Evolutionary conservation across 2,888 invertebrate species (phyloP).

Genomic region (Hydropsyche betteni): DNA sequence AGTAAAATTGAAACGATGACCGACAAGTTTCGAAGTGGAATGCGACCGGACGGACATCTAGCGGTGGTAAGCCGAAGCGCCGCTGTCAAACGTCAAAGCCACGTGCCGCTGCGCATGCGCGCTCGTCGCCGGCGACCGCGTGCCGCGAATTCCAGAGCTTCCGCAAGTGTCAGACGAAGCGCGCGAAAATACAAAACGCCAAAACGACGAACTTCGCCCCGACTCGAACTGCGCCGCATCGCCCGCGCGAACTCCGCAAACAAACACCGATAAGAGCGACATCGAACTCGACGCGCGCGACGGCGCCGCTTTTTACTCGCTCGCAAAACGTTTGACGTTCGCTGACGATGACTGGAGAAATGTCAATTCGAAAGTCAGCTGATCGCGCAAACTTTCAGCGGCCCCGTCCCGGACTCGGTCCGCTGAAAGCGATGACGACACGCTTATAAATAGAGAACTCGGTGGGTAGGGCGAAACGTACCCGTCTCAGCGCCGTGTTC

Average conservation of each 20-base stretch:
- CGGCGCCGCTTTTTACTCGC: not conserved
- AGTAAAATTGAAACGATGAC: not conserved
- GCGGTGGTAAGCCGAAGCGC: slow-evolving; percentile 13
- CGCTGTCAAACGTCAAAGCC: slow-evolving; percentile 42
- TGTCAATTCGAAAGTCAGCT: slow-evolving; percentile 10
- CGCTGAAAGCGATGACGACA: slow-evolving; percentile 53
- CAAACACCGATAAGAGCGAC: slow-evolving; percentile 1
- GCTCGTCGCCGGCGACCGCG: not conserved
- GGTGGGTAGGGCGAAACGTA: slow-evolving; percentile 62
- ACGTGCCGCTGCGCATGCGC: slow-evolving; percentile 40
- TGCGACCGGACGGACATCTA: not conserved
- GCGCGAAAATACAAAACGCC: not conserved
- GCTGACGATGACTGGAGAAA: not conserved
- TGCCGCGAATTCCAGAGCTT: not conserved
- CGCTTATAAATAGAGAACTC: slow-evolving; percentile 65
- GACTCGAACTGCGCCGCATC: not conserved
- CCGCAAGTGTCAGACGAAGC: not conserved
- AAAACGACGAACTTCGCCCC: not conserved
- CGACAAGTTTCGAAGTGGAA: slow-evolving; percentile 2
- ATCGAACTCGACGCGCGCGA: not conserved
- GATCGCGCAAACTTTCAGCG: not conserved
- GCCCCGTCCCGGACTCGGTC: no score
- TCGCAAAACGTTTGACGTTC: not conserved
- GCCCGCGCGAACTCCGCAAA: not conserved
- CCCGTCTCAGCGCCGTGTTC: slow-evolving; percentile 96